Conservation (phyloP, 2,888 invertebrate species). For the Crossocerus cetratus region DNA sequence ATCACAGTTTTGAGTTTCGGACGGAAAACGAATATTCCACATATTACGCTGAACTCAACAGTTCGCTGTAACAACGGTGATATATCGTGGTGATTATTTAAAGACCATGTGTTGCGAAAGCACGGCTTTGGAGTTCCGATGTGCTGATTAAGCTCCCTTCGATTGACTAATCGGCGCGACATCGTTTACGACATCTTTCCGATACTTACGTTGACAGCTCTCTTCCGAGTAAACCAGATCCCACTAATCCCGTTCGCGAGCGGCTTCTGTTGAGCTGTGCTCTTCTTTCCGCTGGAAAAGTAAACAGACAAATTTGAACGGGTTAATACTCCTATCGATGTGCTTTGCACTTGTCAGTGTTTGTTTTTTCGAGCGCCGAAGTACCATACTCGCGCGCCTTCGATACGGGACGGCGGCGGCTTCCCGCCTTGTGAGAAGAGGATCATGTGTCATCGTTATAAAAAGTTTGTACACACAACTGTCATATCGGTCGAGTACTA, state of each 20-base stretch:
- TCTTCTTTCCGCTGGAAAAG: conserved; percentile 88
- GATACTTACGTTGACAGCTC: conserved; percentile 83
- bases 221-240: conserved; percentile 80
- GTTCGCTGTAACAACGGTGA: conserved; percentile 71
- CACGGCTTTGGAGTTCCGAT: too few relatives aligned
- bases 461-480: conserved; percentile 5
- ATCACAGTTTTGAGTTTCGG: conserved; percentile 74
- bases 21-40: conserved; percentile 64
- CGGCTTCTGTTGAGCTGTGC: conserved; percentile 93
- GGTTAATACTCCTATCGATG: too few relatives aligned
- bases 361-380: too few relatives aligned
- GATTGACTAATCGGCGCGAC: neutral
- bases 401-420: too few relatives aligned
- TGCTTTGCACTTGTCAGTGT: too few relatives aligned
- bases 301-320: conserved; percentile 21
- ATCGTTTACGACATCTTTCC: neutral
- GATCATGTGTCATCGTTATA: neutral
- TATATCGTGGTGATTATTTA: conserved; percentile 13
- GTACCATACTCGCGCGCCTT: too few relatives aligned
- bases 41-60: conserved; percentile 76
- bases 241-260: conserved; percentile 88
- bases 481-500: conserved; percentile 20
- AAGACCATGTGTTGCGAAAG: neutral
- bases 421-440: too few relatives aligned
- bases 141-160: neutral